phyloP scores from a whole-genome alignment of 1,140 invertebrate species.

The Lucilia sericata region DNA sequence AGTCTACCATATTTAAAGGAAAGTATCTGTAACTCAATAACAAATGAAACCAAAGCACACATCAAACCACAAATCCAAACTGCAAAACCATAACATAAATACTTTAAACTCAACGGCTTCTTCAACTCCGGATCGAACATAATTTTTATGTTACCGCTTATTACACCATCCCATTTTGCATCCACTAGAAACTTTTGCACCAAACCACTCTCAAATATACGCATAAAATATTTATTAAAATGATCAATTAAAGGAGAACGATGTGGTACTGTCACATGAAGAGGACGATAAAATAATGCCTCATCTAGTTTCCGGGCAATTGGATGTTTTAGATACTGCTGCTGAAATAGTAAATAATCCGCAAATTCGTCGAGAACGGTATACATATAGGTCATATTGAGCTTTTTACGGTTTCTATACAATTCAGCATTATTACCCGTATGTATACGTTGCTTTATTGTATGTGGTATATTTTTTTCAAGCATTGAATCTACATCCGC shows the following conservation, averaged over 20 bases:
- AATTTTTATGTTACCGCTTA: neutral
- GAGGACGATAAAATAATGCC: neutral
- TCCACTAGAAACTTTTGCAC: neutral
- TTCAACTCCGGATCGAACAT: neutral
- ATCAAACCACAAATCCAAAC: slow-evolving; percentile 2
- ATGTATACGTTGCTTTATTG: neutral
- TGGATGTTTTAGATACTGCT: neutral
- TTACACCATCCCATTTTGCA: slow-evolving; percentile 7
- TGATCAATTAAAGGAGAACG: neutral
- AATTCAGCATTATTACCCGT: neutral
- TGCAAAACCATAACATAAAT: slow-evolving; percentile 4
- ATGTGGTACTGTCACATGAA: neutral
- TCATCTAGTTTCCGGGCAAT: neutral
- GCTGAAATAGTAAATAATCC: neutral
- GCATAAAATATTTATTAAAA: neutral
- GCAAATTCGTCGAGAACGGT: neutral
- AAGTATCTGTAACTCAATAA: neutral
- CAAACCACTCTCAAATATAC: neutral
- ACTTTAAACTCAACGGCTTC: neutral
- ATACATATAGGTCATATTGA: slow-evolving; percentile 6
- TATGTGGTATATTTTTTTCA: neutral
- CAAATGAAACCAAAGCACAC: neutral
- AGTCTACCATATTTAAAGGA: no score
- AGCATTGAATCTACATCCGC: neutral
- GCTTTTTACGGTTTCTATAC: neutral